Base-by-base conservation (phyloP, 1,140 invertebrate species). In the Cryptotermes secundus region DNA sequence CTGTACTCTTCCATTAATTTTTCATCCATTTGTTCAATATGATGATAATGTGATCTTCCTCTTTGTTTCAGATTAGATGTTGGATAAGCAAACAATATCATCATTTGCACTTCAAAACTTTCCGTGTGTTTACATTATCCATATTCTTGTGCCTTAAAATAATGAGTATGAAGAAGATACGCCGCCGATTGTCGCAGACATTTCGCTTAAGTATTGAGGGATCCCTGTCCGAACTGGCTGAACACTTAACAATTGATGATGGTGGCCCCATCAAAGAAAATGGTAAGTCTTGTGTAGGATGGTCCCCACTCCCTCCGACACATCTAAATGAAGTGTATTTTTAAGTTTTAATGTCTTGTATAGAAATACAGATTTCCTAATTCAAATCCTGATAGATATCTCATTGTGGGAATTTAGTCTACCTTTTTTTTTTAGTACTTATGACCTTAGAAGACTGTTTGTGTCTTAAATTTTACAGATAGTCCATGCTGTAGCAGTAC, bases 221-320 rank as follows among this genome's bases (percentile, higher is more conserved):
- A 42, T 90, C 90, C 81, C 87, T 92, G 42, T 90, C 90, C 10
- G 90, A 91, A 84, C 87, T 92, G 31, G 90, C 90, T 1, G 90
- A 91, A 87, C 90, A 90, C 72, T 87, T 91, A n/a, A 90, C 90
- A 31, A 88, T 90, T 49, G 90, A 91, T 83, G 90, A 91, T 86
- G 89, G 89, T 86, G 87, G 87, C 49, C 87, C 87, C 85, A 86
- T 88, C 84, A 88, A 89, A 86, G 88, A 90, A 86, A 91, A 90
- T 87, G 90, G 89, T 89, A 86, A 87, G 87, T 79, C 16, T 49
- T 49, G 10, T 3, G 45, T 49, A 49, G 45, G 14, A 49, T 49
- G 19, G 16, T 49, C n/a, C n/a, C n/a, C n/a, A 19, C 22, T 49
- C 22, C 3, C 22, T 19, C 3, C 22, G 45, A 49, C 45, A 49